phyloP scores from a whole-genome alignment of 2,113 vertebrate genomes.

The Actenoides hombroni region DNA sequence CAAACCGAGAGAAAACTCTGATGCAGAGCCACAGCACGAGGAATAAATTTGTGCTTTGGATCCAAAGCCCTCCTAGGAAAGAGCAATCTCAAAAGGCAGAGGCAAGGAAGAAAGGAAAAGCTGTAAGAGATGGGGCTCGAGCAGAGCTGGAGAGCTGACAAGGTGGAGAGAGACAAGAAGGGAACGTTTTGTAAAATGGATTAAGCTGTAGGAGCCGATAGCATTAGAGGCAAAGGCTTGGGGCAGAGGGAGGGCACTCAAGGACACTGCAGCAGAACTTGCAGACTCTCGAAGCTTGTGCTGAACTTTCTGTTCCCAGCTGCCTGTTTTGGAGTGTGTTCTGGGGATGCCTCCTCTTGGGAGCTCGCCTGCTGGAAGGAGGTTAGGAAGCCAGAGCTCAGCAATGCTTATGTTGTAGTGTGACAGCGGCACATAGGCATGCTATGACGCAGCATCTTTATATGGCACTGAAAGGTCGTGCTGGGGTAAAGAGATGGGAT shows the following conservation, averaged over 20 bases:
- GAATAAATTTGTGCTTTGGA: background rate
- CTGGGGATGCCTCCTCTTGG: conserved; percentile 50
- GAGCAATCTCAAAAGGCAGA: background rate
- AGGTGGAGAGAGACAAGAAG: background rate
- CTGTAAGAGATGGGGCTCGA: background rate
- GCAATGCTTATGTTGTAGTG: background rate
- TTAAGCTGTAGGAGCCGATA: conserved; percentile 2
- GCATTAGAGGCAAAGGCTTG: background rate
- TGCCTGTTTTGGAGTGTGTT: conserved; percentile 47
- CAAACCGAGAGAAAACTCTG: background rate
- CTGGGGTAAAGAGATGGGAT: background rate
- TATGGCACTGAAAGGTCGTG: background rate
- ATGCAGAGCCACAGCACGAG: rapidly evolving
- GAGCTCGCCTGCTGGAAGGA: conserved; percentile 4
- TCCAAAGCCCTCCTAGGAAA: background rate
- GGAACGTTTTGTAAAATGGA: background rate
- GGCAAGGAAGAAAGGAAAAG: background rate
- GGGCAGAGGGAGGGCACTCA: conserved; percentile 54
- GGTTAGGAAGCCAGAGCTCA: background rate
- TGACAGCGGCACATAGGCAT: conserved; percentile 7
- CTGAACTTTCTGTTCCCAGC: conserved; percentile 57
- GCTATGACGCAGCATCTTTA: background rate
- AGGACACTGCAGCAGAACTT: conserved; percentile 62
- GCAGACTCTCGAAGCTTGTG: background rate
- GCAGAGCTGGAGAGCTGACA: background rate